phyloP scores from a whole-genome alignment of 2,797 vertebrate genomes.

The Cynodonichthys magdalenae region DNA sequence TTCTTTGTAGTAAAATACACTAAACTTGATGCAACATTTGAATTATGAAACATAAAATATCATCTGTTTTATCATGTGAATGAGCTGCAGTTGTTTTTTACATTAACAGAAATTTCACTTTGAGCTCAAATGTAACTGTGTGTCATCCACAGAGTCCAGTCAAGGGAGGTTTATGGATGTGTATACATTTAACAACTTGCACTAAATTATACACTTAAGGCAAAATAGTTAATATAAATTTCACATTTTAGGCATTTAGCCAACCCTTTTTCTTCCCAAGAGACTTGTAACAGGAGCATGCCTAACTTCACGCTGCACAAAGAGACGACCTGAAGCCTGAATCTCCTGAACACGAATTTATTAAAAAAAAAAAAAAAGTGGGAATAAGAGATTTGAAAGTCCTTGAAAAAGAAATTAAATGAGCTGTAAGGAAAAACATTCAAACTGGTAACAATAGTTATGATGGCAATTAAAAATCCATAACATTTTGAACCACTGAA shows the following conservation, averaged over 20 bases:
- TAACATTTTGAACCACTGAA: neutral
- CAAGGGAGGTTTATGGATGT: neutral
- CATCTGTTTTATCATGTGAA: too few relatives aligned
- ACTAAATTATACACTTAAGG: conserved; percentile 3
- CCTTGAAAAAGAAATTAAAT: conserved; percentile 30
- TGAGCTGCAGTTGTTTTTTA: too few relatives aligned
- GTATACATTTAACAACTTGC: conserved; percentile 15
- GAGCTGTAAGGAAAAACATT: conserved; percentile 22
- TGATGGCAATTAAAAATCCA: neutral
- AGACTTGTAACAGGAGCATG: conserved; percentile 14
- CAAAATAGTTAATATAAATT: conserved; percentile 23
- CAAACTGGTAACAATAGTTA: conserved; percentile 4
- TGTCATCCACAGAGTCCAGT: conserved; percentile 7
- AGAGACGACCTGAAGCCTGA: neutral
- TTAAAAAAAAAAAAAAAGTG: neutral
- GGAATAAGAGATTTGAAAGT: conserved; percentile 7
- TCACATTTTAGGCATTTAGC: conserved; percentile 23
- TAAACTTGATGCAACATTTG: neutral
- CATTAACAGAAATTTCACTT: neutral
- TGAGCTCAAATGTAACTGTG: conserved; percentile 11
- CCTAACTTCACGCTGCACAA: conserved; percentile 16
- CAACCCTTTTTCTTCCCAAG: neutral
- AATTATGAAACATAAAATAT: too few relatives aligned
- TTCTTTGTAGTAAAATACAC: neutral
- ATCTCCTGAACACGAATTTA: conserved; percentile 13